Conservation (phyloP, 2,888 invertebrate genomes). For the Melieria picta region DNA sequence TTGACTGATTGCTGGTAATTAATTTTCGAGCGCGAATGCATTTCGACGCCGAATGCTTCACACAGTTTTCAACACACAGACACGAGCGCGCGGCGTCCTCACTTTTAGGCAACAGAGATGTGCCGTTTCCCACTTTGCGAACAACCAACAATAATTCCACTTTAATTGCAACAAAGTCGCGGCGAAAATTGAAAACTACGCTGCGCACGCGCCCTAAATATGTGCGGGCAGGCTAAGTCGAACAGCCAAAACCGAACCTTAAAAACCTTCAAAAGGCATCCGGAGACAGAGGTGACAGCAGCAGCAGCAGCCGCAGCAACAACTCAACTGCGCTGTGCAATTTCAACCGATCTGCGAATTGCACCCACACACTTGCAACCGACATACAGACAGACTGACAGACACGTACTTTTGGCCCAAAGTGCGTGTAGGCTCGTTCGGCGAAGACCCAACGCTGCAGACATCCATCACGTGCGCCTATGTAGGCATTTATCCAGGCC, state of each 20-base stretch:
- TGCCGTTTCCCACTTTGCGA: too few relatives aligned
- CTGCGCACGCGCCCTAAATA: constrained; percentile 34
- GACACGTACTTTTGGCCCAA: neutral
- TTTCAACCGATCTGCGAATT: constrained; percentile 15
- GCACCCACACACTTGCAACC: constrained; percentile 14
- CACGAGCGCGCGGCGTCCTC: too few relatives aligned
- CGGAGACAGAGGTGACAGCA: constrained; percentile 13
- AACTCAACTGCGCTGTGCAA: constrained; percentile 3
- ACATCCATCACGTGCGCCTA: too few relatives aligned
- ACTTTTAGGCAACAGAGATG: too few relatives aligned
- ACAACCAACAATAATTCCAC: too few relatives aligned
- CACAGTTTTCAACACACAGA: too few relatives aligned
- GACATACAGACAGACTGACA: constrained; percentile 4
- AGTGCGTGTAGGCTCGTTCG: neutral
- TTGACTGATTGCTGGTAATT: constrained; percentile 60
- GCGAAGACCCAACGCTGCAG: neutral
- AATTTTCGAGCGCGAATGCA: constrained; percentile 46
- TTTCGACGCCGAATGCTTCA: too few relatives aligned
- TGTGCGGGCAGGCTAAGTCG: neutral
- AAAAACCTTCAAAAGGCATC: constrained; percentile 5
- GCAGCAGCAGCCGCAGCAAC: neutral
- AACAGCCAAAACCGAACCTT: constrained; percentile 1
- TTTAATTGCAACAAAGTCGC: too few relatives aligned
- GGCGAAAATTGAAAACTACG: neutral
- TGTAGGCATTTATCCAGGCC: too few relatives aligned